phyloP scores from a whole-genome alignment of 2,888 invertebrate genomes.

The Habrosyne pyritoides region DNA sequence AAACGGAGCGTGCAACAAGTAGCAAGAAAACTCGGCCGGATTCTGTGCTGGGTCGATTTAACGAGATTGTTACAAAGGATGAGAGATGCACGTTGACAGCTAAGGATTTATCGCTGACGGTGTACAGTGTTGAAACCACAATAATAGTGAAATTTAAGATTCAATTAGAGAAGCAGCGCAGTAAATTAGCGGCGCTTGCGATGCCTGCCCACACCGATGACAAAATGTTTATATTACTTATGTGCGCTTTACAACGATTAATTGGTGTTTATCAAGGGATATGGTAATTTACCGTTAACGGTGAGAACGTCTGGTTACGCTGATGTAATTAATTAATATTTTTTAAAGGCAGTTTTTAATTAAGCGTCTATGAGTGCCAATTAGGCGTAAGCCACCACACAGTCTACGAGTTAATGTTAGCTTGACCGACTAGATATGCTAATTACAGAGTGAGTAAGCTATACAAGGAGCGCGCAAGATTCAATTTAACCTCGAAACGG shows the following conservation, averaged over 20 bases:
- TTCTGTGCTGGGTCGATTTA: conserved; percentile 37
- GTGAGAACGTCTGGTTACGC: conserved; percentile 13
- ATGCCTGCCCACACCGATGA: conserved; percentile 21
- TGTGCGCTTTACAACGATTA: conserved; percentile 46
- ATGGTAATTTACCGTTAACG: conserved; percentile 23
- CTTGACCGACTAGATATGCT: conserved; percentile 47
- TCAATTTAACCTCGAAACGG: conserved; percentile 68
- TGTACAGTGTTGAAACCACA: conserved; percentile 30
- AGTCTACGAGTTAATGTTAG: conserved; percentile 39
- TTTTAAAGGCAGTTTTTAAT: conserved; percentile 11
- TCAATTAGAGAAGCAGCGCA: conserved; percentile 49
- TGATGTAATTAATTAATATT: conserved; percentile 15
- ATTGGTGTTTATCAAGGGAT: conserved; percentile 42
- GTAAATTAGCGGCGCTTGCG: conserved; percentile 49
- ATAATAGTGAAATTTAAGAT: conserved; percentile 36
- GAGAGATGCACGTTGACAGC: conserved; percentile 26
- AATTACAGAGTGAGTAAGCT: conserved; percentile 39
- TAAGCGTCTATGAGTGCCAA: background rate
- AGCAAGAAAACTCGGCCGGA: conserved; percentile 54
- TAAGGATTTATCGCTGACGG: conserved; percentile 44
- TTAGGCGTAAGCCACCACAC: conserved; percentile 36
- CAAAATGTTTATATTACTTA: conserved; percentile 43
- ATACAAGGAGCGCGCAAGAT: conserved; percentile 52
- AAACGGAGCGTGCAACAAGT: conserved; percentile 73
- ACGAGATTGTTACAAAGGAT: conserved; percentile 34